Evolutionary conservation across 2,797 vertebrate genomes (phyloP).

Genomic region (Etheostoma perlongum): DNA sequence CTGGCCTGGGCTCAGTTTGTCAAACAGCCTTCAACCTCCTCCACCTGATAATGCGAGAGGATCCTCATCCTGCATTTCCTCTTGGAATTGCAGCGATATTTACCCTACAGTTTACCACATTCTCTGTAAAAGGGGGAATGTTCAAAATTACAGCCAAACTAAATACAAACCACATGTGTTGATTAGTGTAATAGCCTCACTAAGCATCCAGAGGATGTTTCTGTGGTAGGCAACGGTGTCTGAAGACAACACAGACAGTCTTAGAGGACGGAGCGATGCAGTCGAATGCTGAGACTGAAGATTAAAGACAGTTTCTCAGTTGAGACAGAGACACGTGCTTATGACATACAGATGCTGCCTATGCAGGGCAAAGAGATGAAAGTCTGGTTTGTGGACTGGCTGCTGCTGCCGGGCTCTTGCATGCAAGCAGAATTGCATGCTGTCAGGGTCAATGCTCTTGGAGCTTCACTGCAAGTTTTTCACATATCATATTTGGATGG

Average conservation of each 20-base stretch:
- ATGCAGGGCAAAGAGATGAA: conserved; percentile 48
- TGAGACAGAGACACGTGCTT: conserved; percentile 50
- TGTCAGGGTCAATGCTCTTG: neutral
- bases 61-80: conserved; percentile 30
- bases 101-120: conserved; percentile 24
- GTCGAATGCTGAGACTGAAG: conserved; percentile 23
- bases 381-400: conserved; percentile 22
- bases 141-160: conserved; percentile 21
- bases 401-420: conserved; percentile 38
- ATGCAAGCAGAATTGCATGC: conserved; percentile 28
- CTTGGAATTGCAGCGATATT: conserved; percentile 25
- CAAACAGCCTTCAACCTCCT: conserved; percentile 13
- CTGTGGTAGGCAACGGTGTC: neutral
- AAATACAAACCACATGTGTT: conserved; percentile 65
- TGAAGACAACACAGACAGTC: conserved; percentile 28
- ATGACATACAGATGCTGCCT: conserved; percentile 76
- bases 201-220: conserved; percentile 25
- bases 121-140: conserved; percentile 15
- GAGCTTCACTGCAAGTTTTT: conserved; percentile 8
- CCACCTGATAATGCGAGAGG: conserved; percentile 22
- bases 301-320: conserved; percentile 60
- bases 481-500: conserved; percentile 46
- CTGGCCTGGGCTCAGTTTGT: conserved; percentile 6
- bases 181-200: conserved; percentile 32
- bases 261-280: neutral